Base-by-base conservation (phyloP, 2,888 invertebrate genomes). In the Fragum fragum region DNA sequence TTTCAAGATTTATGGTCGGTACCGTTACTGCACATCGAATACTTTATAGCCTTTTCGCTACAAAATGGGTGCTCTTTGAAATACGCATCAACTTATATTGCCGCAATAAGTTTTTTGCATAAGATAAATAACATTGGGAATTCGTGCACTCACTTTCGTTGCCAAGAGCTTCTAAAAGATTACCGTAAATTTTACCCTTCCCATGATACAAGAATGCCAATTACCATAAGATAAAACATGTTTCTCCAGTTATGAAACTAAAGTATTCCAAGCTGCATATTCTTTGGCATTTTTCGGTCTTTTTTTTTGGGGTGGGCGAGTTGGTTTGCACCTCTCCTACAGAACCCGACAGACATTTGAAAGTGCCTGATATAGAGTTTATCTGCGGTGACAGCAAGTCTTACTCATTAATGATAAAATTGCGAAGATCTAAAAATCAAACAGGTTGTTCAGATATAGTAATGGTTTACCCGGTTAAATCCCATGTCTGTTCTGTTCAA, bases 341-440 rank as follows among this genome's bases (percentile, higher is more conserved):
- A 14, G 26, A 55, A 26, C n/a, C 55, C 28, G 36, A 52, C 29
- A 29, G 47, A 23, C 75, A 52, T 5, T 47, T 75, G 16, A 5
- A 16, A 55, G 3, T 55, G 1, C 11, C 21, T n/a, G 75, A 75
- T 57, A 28, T 75, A 28, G 5, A 39, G 1, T 0, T 63, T 63
- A 7, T 1, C 39, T 28, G 53, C 2, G 23, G 18, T 6, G 21
- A 42, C 23, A 47, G 23, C 9, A 21, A 42, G n/a, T 3, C n/a
- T 7, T 1, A 21, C 3, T n/a, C 42, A 14, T 39, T 75, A 26
- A 21, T 23, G 5, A 32, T 75, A 18, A 1, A 2, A 32, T 18
- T 75, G 16, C 6, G 75, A 9, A 21, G 28, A 21, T 75, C 75
- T 28, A 75, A 75, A 55, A 69, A 57, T 55, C 68, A 75, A 55